phyloP scores from a whole-genome alignment of 2,797 vertebrate genomes.

The Acanthurus tractus region DNA sequence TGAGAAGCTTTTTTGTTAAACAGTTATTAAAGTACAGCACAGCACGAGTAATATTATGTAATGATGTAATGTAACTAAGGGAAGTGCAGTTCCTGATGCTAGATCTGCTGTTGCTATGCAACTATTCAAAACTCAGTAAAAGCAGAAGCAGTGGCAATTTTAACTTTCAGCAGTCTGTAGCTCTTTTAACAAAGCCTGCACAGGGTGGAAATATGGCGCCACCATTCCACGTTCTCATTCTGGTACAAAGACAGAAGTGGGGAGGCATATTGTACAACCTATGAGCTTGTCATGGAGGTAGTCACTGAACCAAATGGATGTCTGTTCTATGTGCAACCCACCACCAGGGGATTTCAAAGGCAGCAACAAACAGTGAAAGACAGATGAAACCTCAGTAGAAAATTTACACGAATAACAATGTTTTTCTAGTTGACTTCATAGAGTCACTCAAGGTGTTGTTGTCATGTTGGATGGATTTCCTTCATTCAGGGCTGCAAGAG shows the following conservation, averaged over 20 bases:
- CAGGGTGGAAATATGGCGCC: too few species aligned
- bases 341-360: too few species aligned
- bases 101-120: slow-evolving; percentile 71
- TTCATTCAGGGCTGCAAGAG: background rate
- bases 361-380: slow-evolving; percentile 1
- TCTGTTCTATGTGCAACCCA: too few species aligned
- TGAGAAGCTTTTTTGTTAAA: background rate
- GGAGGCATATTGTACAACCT: too few species aligned
- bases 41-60: slow-evolving; percentile 34
- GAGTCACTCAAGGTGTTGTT: slow-evolving; percentile 23
- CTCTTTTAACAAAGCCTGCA: too few species aligned
- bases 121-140: slow-evolving; percentile 50
- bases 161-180: slow-evolving; percentile 8
- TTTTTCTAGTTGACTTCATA: slow-evolving; percentile 10
- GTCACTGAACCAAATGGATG: too few species aligned
- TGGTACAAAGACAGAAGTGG: too few species aligned
- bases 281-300: too few species aligned
- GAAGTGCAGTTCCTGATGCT: slow-evolving; percentile 36
- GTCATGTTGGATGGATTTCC: slow-evolving; percentile 20
- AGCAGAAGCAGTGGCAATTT: slow-evolving; percentile 49
- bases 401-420: slow-evolving; percentile 6
- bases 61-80: slow-evolving; percentile 48
- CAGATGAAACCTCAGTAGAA: slow-evolving; percentile 13
- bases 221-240: too few species aligned
- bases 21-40: slow-evolving; percentile 2